Conservation (phyloP, 1,140 invertebrate species). For the Temnothorax curvispinosus region DNA sequence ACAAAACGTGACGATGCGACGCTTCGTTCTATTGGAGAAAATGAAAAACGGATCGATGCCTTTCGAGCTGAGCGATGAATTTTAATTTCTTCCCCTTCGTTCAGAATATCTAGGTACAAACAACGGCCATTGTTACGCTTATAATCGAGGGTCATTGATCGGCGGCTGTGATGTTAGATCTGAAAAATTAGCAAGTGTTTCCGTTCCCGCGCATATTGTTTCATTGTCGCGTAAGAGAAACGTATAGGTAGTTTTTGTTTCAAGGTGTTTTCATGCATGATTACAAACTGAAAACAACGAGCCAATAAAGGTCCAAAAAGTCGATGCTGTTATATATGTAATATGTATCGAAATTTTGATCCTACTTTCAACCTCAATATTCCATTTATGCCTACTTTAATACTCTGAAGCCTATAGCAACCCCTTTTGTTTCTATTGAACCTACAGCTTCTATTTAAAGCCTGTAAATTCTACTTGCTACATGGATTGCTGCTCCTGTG, state of each 20-base stretch:
- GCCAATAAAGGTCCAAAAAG: background rate
- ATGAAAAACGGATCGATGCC: conserved; percentile 70
- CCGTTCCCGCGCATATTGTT: conserved; percentile 24
- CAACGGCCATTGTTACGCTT: conserved; percentile 71
- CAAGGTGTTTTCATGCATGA: background rate
- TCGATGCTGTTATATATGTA: background rate
- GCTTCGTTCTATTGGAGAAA: conserved; percentile 28
- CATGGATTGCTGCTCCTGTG: too few relatives aligned
- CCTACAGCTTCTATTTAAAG: too few relatives aligned
- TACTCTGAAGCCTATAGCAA: too few relatives aligned
- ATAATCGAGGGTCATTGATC: conserved; percentile 69
- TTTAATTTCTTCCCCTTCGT: conserved; percentile 71
- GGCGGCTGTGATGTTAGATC: conserved; percentile 43
- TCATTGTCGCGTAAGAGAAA: conserved; percentile 7
- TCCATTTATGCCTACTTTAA: too few relatives aligned
- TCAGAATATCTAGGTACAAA: conserved; percentile 68
- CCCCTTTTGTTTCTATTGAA: too few relatives aligned
- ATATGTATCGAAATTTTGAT: too few relatives aligned
- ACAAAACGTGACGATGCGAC: background rate
- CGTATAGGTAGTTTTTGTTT: background rate
- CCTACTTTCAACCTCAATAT: too few relatives aligned
- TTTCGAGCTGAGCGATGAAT: conserved; percentile 69
- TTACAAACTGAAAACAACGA: background rate
- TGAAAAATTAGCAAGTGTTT: conserved; percentile 60
- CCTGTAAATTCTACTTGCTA: too few relatives aligned